Percentiles rank a stretch among this genome's conserved stretches.
phyloP scores from a whole-genome alignment of 2,113 vertebrate species.

The Egretta garzetta region DNA sequence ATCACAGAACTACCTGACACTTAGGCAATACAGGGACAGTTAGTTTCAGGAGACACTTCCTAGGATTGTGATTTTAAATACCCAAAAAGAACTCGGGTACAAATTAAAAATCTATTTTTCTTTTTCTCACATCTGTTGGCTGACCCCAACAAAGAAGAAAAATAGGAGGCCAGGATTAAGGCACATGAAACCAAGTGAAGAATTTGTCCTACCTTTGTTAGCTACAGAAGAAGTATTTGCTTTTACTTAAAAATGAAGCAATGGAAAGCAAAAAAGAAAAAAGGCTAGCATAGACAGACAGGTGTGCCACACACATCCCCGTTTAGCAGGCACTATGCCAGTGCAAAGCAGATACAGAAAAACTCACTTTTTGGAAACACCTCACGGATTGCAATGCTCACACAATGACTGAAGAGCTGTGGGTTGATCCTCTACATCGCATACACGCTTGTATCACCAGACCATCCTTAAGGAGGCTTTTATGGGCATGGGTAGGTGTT shows the following conservation, averaged over 20 bases:
- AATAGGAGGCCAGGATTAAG: neutral
- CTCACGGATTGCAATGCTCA: neutral
- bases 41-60: neutral
- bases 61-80: neutral
- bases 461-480: rapidly evolving
- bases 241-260: neutral
- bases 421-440: rapidly evolving
- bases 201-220: neutral
- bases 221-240: neutral
- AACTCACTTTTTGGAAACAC: neutral
- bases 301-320: neutral
- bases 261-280: neutral
- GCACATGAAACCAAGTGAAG: neutral
- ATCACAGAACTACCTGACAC: neutral
- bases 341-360: neutral
- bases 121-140: neutral
- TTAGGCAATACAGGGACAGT: neutral
- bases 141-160: neutral
- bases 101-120: neutral
- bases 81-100: neutral
- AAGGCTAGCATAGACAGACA: neutral
- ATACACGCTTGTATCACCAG: rapidly evolving
- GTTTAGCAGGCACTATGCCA: neutral
- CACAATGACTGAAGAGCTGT: rapidly evolving
- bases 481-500: rapidly evolving